Conservation (phyloP, 2,888 invertebrate genomes). For the Ochropleura leucogaster region DNA sequence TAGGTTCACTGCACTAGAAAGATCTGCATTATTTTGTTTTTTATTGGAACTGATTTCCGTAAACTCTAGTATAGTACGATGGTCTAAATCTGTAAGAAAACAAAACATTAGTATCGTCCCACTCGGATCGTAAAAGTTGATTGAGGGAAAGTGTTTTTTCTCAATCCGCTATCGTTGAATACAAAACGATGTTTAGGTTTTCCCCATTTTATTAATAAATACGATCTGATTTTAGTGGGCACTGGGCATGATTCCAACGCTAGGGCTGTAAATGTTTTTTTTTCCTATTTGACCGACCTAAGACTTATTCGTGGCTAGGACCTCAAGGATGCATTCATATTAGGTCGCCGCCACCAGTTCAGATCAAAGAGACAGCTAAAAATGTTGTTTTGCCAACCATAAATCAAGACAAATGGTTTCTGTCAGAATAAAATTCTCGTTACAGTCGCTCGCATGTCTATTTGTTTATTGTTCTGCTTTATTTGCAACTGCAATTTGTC, state of each 20-base stretch:
- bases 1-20: slow-evolving; percentile 8
- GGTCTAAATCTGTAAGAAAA: slow-evolving; percentile 43
- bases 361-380: slow-evolving; percentile 17
- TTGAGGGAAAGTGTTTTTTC: slow-evolving; percentile 48
- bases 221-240: slow-evolving; percentile 26
- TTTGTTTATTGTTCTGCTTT: slow-evolving; percentile 36
- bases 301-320: slow-evolving; percentile 9
- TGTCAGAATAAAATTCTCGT: slow-evolving; percentile 28
- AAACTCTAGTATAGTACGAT: slow-evolving; percentile 42
- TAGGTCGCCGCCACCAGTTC: slow-evolving; percentile 21
- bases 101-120: slow-evolving; percentile 52
- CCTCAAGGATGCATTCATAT: slow-evolving; percentile 25
- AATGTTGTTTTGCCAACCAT: slow-evolving; percentile 19
- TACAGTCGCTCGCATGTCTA: slow-evolving; percentile 20
- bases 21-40: slow-evolving; percentile 3
- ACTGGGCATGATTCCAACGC: slow-evolving; percentile 52
- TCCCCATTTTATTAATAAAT: slow-evolving; percentile 35
- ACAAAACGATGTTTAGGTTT: slow-evolving; percentile 25
- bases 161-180: slow-evolving; percentile 35
- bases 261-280: slow-evolving; percentile 29
- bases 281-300: slow-evolving; percentile 22
- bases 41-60: slow-evolving; percentile 30
- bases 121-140: slow-evolving; percentile 48
- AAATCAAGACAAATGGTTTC: slow-evolving; percentile 24
- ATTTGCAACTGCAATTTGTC: slow-evolving; percentile 52